phyloP scores from a whole-genome alignment of 30 jellyfish, hydroid and myxozoan genomes.

The Pelagia noctiluca region DNA sequence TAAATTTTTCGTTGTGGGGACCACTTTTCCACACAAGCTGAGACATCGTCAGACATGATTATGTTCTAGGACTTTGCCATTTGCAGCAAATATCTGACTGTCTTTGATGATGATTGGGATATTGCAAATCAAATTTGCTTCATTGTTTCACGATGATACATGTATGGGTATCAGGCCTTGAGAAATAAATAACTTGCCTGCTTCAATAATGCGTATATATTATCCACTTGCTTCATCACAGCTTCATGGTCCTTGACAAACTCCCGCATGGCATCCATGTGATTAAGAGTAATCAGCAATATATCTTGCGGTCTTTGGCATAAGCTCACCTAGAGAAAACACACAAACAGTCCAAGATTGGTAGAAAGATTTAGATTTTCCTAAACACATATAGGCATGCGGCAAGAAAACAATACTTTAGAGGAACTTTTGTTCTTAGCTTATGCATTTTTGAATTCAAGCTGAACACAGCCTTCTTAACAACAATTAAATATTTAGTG shows the following conservation, averaged over 20 bases:
- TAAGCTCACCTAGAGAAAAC: slow-evolving; percentile 78
- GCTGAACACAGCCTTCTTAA: too few species aligned
- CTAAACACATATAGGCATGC: not conserved
- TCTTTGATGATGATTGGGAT: not conserved
- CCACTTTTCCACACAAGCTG: too few species aligned
- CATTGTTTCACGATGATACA: too few species aligned
- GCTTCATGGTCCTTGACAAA: slow-evolving; percentile 83
- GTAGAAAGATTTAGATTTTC: not conserved
- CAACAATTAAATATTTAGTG: too few species aligned
- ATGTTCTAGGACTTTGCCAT: not conserved
- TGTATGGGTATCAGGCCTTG: too few species aligned
- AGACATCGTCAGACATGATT: not conserved
- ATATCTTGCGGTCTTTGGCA: slow-evolving; percentile 92
- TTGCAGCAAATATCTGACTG: not conserved
- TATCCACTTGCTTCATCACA: slow-evolving; percentile 84
- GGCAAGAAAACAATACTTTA: not conserved
- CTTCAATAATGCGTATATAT: slow-evolving; percentile 79
- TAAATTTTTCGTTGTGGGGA: too few species aligned
- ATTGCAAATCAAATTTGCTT: too few species aligned
- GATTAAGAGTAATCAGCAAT: slow-evolving; percentile 87
- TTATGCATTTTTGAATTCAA: too few species aligned
- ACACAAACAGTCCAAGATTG: not conserved
- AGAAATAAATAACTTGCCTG: slow-evolving; percentile 60
- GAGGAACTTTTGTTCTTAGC: too few species aligned
- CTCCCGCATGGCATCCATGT: slow-evolving; percentile 94